Conservation (phyloP, 2,113 vertebrate species). For the Eonycteris spelaea region DNA sequence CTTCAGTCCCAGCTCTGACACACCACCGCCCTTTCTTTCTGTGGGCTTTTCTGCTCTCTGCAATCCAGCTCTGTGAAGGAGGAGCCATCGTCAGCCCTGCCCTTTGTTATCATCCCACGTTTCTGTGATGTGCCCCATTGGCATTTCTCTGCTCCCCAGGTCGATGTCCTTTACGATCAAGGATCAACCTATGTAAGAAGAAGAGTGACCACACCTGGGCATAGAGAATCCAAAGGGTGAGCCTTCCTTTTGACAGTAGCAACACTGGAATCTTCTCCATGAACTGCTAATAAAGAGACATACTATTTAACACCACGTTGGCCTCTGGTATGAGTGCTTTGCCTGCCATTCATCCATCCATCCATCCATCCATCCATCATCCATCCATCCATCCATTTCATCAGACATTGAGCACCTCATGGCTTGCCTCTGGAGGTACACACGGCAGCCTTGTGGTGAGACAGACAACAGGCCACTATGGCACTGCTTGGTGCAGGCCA, state of each 20-base stretch:
- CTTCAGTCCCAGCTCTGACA: rapidly evolving
- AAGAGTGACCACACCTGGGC: not conserved
- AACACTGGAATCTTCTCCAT: not conserved
- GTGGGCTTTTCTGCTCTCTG: not conserved
- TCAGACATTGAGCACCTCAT: not conserved
- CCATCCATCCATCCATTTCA: not conserved
- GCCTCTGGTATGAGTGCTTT: not conserved
- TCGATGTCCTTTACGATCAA: not conserved
- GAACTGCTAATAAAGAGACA: conserved; percentile 70
- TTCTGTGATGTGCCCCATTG: not conserved
- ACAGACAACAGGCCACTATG: not conserved
- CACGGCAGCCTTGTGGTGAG: not conserved
- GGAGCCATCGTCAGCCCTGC: not conserved
- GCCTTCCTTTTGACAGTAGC: not conserved
- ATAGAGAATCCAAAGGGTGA: not conserved
- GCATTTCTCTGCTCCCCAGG: conserved; percentile 38
- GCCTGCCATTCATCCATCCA: not conserved
- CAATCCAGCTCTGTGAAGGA: not conserved
- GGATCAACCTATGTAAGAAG: not conserved
- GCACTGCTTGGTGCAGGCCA: rapidly evolving
- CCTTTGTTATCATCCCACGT: no score
- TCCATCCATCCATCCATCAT: not conserved
- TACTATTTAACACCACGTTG: conserved; percentile 24
- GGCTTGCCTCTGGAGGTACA: not conserved
- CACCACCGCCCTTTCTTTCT: rapidly evolving